Evolutionary conservation across 2,888 invertebrate genomes (phyloP).

Genomic region (Mantis religiosa): DNA sequence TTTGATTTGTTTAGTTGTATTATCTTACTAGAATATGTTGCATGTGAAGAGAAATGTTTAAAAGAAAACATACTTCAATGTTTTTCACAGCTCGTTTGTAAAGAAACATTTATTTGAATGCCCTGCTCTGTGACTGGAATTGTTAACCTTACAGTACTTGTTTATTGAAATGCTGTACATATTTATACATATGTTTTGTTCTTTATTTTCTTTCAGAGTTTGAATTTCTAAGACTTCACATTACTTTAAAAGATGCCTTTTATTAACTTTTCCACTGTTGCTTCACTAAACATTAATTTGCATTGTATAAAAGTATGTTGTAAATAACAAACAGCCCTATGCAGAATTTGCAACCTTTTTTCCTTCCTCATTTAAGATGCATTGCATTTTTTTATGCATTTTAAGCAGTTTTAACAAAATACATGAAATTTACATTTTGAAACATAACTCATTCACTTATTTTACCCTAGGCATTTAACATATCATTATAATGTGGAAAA

Average conservation of each 20-base stretch:
- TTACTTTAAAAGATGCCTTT: neutral
- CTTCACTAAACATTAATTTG: neutral
- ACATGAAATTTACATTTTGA: neutral
- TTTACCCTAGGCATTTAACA: neutral
- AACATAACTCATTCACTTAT: neutral
- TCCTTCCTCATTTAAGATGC: neutral
- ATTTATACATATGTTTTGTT: too few species aligned
- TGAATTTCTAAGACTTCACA: neutral
- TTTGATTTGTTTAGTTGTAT: neutral
- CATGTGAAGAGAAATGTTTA: neutral
- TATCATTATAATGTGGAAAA: neutral
- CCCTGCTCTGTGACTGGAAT: neutral
- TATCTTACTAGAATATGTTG: neutral
- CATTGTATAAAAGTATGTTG: neutral
- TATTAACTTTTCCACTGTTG: neutral
- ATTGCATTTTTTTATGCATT: neutral
- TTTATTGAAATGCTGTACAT: neutral
- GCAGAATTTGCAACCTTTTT: neutral
- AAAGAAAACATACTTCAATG: neutral
- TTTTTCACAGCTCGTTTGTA: neutral
- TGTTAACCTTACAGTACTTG: neutral
- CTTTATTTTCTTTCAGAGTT: neutral
- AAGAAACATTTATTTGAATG: neutral
- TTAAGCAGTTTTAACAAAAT: neutral
- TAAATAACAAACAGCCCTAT: neutral